Evolutionary conservation across 2,888 invertebrate genomes (phyloP), one percentile per base, ranked within the genome.

Genomic region (Dynastes grantii): DNA sequence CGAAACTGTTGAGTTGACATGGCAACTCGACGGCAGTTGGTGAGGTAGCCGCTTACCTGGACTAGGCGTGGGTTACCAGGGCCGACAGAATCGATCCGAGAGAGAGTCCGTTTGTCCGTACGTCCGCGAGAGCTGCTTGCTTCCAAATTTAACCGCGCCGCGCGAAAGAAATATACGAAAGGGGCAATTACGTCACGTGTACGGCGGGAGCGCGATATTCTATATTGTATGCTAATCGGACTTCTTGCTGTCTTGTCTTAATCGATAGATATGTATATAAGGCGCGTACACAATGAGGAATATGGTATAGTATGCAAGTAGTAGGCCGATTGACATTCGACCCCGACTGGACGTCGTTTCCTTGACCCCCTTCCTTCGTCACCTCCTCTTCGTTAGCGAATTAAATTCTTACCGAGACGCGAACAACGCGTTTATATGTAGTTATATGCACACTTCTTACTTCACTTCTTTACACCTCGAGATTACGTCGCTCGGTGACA

Each of bases 321-420:
- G 45, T 45, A 45, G 45, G 45, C 81, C 80, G 83, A 85, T 85
- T 86, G 86, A 85, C 86, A 85, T 83, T 85, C 85, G 85, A 84
- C 85, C 85, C 55, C 83, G 81, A 80, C 58, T 55, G 61, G 73
- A 75, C 68, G 51, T 22, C 84, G 81, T 84, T 82, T 85, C 85
- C 86, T 86, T 86, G 86, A 86, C 85, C 86, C 83, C 81, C 80
- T 83, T 83, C 83, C 79, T 81, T 77, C 76, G 61, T 67, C 65
- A 67, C 58, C 40, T 65, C 22, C 61, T 75, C 63, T 61, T 63
- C 63, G n/a, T 55, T 27, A 5, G n/a, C 73, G 51, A 16, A 45
- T 45, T 45, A 45, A 45, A 55, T 37, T 9, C 76, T 77, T 29
- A 55, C 71, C 55, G 32, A 55, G 13, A 55, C 32, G 55, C 16